Percentiles rank a stretch among this genome's conserved stretches.
Conservation (phyloP, 2,888 invertebrate genomes). For the Cheilosia vernalis region DNA sequence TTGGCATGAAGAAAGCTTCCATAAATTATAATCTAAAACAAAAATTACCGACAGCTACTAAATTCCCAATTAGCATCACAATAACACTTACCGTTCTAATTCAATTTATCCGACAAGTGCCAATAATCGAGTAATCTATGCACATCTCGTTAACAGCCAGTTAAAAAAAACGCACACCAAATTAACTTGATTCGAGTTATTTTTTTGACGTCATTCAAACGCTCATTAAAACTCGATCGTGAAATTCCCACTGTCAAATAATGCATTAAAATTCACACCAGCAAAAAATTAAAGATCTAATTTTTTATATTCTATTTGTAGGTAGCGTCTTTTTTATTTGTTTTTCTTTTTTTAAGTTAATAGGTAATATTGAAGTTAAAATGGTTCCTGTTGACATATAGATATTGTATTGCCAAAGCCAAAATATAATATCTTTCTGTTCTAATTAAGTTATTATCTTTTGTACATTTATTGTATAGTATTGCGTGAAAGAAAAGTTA, state of each 20-base stretch:
- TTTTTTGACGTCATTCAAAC: background rate
- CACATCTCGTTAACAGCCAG: background rate
- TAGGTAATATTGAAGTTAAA: conserved; percentile 33
- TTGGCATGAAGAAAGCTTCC: background rate
- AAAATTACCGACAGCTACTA: background rate
- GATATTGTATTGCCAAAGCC: background rate
- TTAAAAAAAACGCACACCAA: background rate
- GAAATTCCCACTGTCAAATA: conserved; percentile 1
- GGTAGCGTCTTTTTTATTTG: conserved; percentile 38
- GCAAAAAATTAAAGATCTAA: background rate
- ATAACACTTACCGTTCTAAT: background rate
- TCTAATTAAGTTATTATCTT: conserved; percentile 47
- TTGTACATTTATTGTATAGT: conserved; percentile 45
- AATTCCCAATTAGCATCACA: background rate
- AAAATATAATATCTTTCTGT: background rate
- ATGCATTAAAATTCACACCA: background rate
- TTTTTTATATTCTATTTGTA: conserved; percentile 1
- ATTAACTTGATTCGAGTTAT: background rate
- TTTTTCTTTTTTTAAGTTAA: conserved; percentile 21
- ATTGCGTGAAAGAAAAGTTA: conserved; percentile 22
- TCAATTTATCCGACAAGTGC: conserved; percentile 1
- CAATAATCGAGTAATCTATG: conserved; percentile 1
- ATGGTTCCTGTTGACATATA: background rate
- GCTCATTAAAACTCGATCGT: no score
- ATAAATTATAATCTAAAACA: background rate